These are phyloP conservation scores for Clarias laeviceps DNA, from an alignment of 2,797 vertebrate genomes.

Conservation along the genomic window DNA sequence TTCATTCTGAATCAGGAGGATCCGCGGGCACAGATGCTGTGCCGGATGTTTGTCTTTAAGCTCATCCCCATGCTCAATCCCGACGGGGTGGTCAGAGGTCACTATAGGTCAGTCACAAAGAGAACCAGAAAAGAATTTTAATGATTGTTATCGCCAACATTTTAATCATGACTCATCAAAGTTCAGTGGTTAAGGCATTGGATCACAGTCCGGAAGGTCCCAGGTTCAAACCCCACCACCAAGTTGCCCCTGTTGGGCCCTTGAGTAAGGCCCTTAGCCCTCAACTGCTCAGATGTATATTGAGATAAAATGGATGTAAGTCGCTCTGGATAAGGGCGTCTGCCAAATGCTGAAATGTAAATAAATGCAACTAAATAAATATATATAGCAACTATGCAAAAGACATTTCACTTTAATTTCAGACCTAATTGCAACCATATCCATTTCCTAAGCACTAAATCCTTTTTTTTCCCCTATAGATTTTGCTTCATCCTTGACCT, in stretches of 20 bases:
- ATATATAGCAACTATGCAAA: not conserved
- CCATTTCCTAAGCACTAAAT: no score
- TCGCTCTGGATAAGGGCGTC: no score
- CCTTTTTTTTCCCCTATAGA: no score
- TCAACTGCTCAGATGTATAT: no score
- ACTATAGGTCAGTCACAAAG: slow-evolving; percentile 84
- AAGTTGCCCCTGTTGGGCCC: no score
- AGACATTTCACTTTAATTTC: not conserved
- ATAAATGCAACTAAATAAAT: not conserved
- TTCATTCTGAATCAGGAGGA: slow-evolving; percentile 93
- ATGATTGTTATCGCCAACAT: not conserved
- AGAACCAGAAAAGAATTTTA: not conserved
- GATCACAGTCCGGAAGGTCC: no score
- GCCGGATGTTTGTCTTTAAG: slow-evolving; percentile 94
- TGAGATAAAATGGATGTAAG: no score
- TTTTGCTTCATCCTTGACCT: not conserved
- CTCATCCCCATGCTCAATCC: slow-evolving; percentile 98
- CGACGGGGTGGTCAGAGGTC: slow-evolving; percentile 90
- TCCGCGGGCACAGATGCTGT: slow-evolving; percentile 87
- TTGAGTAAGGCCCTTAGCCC: no score
- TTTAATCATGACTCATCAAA: no score
- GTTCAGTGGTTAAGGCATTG: no score
- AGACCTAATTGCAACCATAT: not conserved
- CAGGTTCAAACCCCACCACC: no score
- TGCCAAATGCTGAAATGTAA: not conserved